Base-by-base conservation (phyloP, 2,797 vertebrate genomes). In the Calcarius lapponicus region DNA sequence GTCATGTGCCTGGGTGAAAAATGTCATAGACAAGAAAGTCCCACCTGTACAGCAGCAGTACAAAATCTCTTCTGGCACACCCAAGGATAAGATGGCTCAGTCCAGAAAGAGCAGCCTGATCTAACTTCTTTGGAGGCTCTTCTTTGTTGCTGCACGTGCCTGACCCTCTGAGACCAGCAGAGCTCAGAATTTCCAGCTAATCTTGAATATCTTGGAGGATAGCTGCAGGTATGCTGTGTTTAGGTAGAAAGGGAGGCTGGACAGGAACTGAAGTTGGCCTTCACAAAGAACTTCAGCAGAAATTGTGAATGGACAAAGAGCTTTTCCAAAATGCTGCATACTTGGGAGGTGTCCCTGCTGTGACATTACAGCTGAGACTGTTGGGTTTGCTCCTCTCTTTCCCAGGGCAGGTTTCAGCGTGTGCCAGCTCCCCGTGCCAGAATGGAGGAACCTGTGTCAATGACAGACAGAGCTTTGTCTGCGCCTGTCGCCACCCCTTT, bases 401-500 rank as follows among this genome's bases (percentile, higher is more conserved):
- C 28, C 31, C 82, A 95, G 97, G 92, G 51, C 97, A 94, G 43
- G 57, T 95, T 34, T 86, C 96, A 32, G 95, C 96, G 32, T 98
- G 98, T 28, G 93, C 81, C 34, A 95, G 92, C 20, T 97, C 93
- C 42, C 98, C 98, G 0, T 98, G 98, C 93, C 97, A 96, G 83
- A 98, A 98, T 2, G 98, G 98, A 42, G 98, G 98, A 45, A 98
- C 98, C 2, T 98, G 98, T 42, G 97, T 98, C 81, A 96, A 96
- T 3, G 97, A 96, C 82, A 94, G 91, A 19, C 75, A 64, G 17
- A 76, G 92, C 13, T 98, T 97, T 53, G 61, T 96, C 43, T 98
- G 98, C 21, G 98, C 98, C 38, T 98, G 98, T 43, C 97, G 98
- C 10, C 98, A 98, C 73, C 98, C 98, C 9, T 98, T 98, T 13